Conservation (phyloP, 2,113 vertebrate species). For the human region DNA sequence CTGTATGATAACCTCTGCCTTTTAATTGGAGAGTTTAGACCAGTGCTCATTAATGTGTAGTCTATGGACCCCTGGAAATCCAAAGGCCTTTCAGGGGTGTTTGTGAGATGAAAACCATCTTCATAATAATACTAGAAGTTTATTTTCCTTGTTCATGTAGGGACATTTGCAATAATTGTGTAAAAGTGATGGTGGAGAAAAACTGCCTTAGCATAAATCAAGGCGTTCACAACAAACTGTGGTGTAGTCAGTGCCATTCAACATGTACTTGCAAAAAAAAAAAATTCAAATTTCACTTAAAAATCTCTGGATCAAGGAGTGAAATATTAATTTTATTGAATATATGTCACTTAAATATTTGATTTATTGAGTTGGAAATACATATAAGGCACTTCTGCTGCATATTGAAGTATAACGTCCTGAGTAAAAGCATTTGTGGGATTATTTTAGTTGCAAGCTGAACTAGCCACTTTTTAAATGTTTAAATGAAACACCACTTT, state of each 20-base stretch:
- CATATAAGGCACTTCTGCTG: background rate
- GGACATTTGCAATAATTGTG: background rate
- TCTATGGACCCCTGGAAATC: background rate
- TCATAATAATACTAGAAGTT: background rate
- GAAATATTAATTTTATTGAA: background rate
- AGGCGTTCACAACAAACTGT: background rate
- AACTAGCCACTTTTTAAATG: background rate
- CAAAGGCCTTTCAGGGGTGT: background rate
- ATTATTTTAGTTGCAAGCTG: background rate
- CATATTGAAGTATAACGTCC: background rate
- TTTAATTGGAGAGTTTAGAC: background rate
- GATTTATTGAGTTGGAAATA: background rate
- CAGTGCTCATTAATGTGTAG: background rate
- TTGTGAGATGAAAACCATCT: background rate
- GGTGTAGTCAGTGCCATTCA: background rate
- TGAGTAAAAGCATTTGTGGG: background rate
- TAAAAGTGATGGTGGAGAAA: background rate
- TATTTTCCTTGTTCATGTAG: background rate
- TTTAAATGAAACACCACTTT: background rate
- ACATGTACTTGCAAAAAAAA: background rate
- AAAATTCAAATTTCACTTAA: background rate
- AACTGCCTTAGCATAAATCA: background rate
- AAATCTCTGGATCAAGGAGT: background rate
- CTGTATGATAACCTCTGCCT: background rate
- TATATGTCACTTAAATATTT: background rate